Evolutionary conservation across 2,888 invertebrate genomes (phyloP), one percentile per base, ranked within the genome.

Genomic region (Bibio marci): DNA sequence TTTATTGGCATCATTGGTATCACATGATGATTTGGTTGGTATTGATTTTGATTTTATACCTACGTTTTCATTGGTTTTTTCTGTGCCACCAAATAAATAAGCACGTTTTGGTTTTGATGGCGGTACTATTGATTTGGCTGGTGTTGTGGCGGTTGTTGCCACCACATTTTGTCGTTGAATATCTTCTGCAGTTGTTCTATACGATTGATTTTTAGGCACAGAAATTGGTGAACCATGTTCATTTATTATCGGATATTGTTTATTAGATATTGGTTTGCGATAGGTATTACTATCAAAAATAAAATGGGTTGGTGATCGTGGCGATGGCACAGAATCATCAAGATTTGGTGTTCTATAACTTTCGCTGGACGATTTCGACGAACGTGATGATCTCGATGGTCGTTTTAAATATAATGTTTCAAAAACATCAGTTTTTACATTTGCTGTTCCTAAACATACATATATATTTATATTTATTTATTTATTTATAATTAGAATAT

Each of bases 1-100:
- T 44, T 60, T 61, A 11, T 59, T 55, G 3, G 18, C 14, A 35
- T 37, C 30, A 14, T 41, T 37, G 3, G 41, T 36, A 4, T 38
- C 28, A 3, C 22, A 14, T 25, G 25, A 19, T 15, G 36, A 17
- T 37, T 31, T 11, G n/a, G 30, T 11, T 14, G 34, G 3, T 17
- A 13, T 28, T 25, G 8, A 25, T 25, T 13, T 26, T 13, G 11
- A 14, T 35, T 35, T n/a, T 35, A n/a, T n/a, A n/a, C n/a, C n/a
- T n/a, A n/a, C n/a, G n/a, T 26, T 27, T 27, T 35, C 15, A 27
- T 26, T 35, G 10, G 11, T 27, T 35, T 11, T 11, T 7, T n/a
- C n/a, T 28, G 36, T n/a, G 4, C 5, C 8, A 13, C 37, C 37
- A 22, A 37, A 37, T 30, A 37, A 30, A 30, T 37, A 37, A 13